A percentile compares a stretch with the other conserved stretches of the same genome.
Evolutionary conservation across 2,797 vertebrate genomes (phyloP).

Genomic region (Acanthiza pusilla): DNA sequence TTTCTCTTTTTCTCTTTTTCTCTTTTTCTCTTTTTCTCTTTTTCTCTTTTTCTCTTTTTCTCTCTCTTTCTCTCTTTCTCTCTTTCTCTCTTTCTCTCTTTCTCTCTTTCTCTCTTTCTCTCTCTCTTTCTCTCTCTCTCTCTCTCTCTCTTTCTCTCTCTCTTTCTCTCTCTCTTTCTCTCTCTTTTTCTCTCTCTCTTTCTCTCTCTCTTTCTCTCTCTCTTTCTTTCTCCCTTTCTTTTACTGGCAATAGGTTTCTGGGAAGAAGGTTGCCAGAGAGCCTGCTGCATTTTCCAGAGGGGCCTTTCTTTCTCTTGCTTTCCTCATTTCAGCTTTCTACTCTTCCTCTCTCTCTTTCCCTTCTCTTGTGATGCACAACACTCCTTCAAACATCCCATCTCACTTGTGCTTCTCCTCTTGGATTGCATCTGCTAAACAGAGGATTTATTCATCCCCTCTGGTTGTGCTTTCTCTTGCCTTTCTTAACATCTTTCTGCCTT

Average conservation of each 20-base stretch:
- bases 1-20: no score
- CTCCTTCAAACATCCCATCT: neutral
- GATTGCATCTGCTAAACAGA: neutral
- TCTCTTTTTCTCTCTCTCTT: neutral
- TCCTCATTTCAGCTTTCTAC: neutral
- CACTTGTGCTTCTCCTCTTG: neutral
- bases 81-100: no score
- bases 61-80: no score
- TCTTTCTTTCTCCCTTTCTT: neutral
- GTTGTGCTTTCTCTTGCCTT: neutral
- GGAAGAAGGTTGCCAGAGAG: neutral
- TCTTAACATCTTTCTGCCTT: neutral
- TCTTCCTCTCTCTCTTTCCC: neutral
- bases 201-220: no score
- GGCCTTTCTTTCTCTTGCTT: neutral
- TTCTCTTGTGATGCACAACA: neutral
- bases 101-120: neutral
- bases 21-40: no score
- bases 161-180: neutral
- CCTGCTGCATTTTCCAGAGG: neutral
- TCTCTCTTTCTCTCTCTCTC: no score
- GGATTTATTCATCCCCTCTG: neutral
- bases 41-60: no score
- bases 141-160: neutral
- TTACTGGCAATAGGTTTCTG: neutral